These are phyloP conservation scores for Mayetiola destructor DNA, from an alignment of 2,888 invertebrate species.

Conservation along the genomic window DNA sequence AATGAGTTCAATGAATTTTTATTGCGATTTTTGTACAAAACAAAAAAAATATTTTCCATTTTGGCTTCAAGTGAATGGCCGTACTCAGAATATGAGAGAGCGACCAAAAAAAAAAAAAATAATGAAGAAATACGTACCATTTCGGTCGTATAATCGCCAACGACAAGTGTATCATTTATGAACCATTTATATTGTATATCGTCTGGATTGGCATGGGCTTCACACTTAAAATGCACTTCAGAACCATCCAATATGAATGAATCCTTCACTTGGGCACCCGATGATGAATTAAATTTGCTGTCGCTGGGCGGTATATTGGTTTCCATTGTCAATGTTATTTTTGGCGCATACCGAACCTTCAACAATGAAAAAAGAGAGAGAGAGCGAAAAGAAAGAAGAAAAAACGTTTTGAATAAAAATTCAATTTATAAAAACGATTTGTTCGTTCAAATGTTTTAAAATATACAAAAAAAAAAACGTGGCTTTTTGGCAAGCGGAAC, in stretches of 20 bases:
- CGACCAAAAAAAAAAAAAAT: conserved; percentile 1
- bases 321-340: conserved; percentile 52
- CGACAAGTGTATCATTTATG: conserved; percentile 65
- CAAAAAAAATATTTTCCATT: neutral
- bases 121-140: conserved; percentile 38
- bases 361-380: neutral
- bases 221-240: conserved; percentile 67
- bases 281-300: neutral
- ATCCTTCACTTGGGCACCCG: neutral
- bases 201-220: conserved; percentile 78
- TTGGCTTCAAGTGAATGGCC: neutral
- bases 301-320: neutral
- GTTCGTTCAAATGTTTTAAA: neutral
- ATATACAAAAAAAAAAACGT: neutral
- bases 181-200: conserved; percentile 77
- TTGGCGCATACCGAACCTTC: conserved; percentile 87
- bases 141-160: conserved; percentile 67
- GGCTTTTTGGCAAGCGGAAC: neutral
- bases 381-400: neutral
- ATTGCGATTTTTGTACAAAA: too few species aligned
- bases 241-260: conserved; percentile 43
- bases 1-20: conserved; percentile 14
- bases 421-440: neutral
- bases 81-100: too few species aligned
- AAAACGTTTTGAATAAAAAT: too few species aligned